Evolutionary conservation across 35 echinoderm and acorn worm genomes (phyloP).

Genomic region (Lytechinus variegatus): DNA sequence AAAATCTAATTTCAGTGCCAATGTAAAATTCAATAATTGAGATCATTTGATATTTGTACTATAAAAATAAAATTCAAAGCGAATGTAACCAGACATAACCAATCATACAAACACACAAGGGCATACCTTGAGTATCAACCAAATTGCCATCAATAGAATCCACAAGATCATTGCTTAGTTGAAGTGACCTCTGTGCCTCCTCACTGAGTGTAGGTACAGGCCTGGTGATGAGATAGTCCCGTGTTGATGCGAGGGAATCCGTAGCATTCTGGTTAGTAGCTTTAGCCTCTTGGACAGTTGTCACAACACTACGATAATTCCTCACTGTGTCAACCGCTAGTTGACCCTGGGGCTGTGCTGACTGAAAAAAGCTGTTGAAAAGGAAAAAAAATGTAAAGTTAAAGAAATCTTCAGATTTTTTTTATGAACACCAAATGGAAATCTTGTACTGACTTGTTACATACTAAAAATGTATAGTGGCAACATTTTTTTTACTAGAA

Average conservation of each 20-base stretch:
- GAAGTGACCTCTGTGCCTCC: slow-evolving; percentile 49
- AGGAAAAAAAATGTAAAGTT: neutral
- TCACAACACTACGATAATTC: slow-evolving; percentile 63
- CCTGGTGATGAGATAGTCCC: slow-evolving; percentile 22
- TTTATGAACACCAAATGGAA: too few species aligned
- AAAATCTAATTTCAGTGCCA: too few species aligned
- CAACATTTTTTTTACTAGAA: too few species aligned
- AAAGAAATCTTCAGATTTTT: neutral
- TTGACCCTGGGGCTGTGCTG: slow-evolving; percentile 56
- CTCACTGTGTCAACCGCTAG: slow-evolving; percentile 66
- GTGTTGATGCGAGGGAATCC: slow-evolving; percentile 47
- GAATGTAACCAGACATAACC: too few species aligned
- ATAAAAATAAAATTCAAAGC: too few species aligned
- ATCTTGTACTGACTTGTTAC: too few species aligned
- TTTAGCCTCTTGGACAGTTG: slow-evolving; percentile 59
- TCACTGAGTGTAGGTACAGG: slow-evolving; percentile 35
- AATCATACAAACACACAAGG: neutral
- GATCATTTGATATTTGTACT: too few species aligned
- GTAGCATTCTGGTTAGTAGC: slow-evolving; percentile 36
- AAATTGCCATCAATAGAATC: slow-evolving; percentile 32
- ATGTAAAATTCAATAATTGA: too few species aligned
- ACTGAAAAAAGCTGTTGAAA: slow-evolving; percentile 64
- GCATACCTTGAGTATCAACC: slow-evolving; percentile 67
- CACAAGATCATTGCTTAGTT: slow-evolving; percentile 41
- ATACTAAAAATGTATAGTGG: too few species aligned